phyloP scores from a whole-genome alignment of 2,888 invertebrate genomes.

The Ischnus inquisitorius region DNA sequence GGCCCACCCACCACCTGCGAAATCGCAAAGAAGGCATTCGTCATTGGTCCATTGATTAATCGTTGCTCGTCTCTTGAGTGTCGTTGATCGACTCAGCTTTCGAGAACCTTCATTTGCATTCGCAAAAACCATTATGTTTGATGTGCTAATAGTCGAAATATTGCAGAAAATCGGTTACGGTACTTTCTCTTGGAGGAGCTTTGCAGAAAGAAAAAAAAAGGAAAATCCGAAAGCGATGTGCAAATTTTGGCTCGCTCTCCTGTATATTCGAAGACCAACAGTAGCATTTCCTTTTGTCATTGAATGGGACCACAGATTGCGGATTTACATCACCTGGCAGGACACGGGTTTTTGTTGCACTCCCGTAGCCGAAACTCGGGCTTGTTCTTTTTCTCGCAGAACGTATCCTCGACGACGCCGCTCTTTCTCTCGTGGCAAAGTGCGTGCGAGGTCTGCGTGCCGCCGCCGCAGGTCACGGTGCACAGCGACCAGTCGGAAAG shows the following conservation, averaged over 20 bases:
- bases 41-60: conserved; percentile 7
- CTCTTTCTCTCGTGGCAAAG: conserved; percentile 88
- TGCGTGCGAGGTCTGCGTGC: conserved; percentile 88
- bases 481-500: conserved; percentile 94
- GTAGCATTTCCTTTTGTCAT: neutral
- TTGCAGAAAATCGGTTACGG: too few species aligned
- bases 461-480: conserved; percentile 92
- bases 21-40: neutral
- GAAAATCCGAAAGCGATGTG: too few species aligned
- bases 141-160: too few species aligned
- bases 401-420: conserved; percentile 88
- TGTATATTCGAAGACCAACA: neutral
- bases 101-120: too few species aligned
- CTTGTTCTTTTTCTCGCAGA: conserved; percentile 85
- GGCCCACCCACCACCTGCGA: conserved; percentile 92
- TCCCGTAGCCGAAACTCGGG: conserved; percentile 84
- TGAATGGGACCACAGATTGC: neutral
- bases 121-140: too few species aligned
- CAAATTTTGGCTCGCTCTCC: neutral
- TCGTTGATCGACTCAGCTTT: too few species aligned
- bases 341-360: conserved; percentile 86
- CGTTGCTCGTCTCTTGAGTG: neutral
- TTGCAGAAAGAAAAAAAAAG: too few species aligned
- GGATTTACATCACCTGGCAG: conserved; percentile 83
- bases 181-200: too few species aligned